phyloP scores from a whole-genome alignment of 2,797 vertebrate genomes.

The Xyrichtys novacula region DNA sequence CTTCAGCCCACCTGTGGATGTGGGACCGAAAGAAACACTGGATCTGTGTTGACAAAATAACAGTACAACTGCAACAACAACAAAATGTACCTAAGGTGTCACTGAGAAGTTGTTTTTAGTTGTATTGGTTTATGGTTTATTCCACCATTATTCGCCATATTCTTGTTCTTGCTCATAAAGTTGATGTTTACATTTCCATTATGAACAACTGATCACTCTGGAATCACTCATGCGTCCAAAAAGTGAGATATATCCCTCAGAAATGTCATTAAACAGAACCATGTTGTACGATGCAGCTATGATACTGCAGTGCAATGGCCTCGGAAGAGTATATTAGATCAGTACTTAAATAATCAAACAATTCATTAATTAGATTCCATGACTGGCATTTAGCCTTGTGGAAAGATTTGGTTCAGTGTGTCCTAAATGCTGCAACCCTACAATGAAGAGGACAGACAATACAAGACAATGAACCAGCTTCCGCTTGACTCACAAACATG shows the following conservation, averaged over 20 bases:
- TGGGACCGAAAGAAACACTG: no score
- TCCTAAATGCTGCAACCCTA: no score
- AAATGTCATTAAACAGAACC: not conserved
- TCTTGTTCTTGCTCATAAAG: not conserved
- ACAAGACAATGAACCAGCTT: no score
- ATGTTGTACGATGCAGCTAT: not conserved
- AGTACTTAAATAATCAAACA: not conserved
- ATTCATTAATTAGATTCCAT: not conserved
- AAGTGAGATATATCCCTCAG: not conserved
- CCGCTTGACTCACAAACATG: not conserved
- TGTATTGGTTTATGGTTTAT: no score
- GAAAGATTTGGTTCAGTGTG: not conserved
- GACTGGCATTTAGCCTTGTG: not conserved
- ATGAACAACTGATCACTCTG: no score
- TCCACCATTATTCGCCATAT: not conserved
- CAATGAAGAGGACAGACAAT: no score
- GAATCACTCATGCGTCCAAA: no score
- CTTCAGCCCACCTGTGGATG: no score
- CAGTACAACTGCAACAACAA: no score
- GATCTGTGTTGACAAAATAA: no score
- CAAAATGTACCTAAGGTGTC: no score
- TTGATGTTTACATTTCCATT: not conserved
- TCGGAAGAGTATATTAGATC: not conserved
- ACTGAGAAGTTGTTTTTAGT: no score
- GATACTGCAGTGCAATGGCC: not conserved